These are phyloP conservation scores for Cryptomyrus ogoouensis DNA, from an alignment of 2,113 vertebrate genomes.

Conservation along the genomic window DNA sequence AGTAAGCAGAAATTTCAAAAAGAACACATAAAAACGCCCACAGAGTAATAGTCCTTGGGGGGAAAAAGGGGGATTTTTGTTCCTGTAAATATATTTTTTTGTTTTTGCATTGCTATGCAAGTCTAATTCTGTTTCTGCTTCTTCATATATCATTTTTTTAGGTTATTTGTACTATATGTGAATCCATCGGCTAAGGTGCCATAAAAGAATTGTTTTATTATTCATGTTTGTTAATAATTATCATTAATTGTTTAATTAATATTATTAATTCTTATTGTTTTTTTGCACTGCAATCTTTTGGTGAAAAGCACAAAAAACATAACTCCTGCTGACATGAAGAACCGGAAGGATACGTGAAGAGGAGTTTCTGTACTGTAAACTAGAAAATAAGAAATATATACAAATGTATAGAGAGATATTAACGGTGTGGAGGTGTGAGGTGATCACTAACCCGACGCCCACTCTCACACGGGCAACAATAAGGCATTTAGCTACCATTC, in stretches of 20 bases:
- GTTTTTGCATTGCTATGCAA: constrained; percentile 99
- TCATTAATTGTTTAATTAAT: constrained; percentile 54
- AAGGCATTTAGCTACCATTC: background rate
- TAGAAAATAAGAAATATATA: constrained; percentile 70
- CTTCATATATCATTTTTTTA: constrained; percentile 71
- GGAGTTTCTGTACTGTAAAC: constrained; percentile 90
- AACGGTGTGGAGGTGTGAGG: constrained; percentile 31
- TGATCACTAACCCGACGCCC: background rate
- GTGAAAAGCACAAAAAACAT: constrained; percentile 99
- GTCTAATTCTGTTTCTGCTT: constrained; percentile 79
- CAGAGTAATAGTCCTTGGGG: constrained; percentile 54
- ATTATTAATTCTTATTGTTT: constrained; percentile 61
- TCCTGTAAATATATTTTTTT: constrained; percentile 94
- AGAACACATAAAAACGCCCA: constrained; percentile 46
- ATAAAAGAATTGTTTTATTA: constrained; percentile 91
- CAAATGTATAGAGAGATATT: constrained; percentile 71
- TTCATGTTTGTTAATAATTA: constrained; percentile 76
- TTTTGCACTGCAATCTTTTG: constrained; percentile 99
- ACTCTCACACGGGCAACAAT: background rate
- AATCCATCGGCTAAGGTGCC: constrained; percentile 96
- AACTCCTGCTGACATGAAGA: constrained; percentile 97
- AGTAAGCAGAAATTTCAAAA: constrained; percentile 50
- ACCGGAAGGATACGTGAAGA: constrained; percentile 83
- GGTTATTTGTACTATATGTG: constrained; percentile 99
- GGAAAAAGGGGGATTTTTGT: constrained; percentile 63